These are phyloP conservation scores for Microcebus murinus DNA, from an alignment of 2,113 vertebrate species.

Conservation along the genomic window DNA sequence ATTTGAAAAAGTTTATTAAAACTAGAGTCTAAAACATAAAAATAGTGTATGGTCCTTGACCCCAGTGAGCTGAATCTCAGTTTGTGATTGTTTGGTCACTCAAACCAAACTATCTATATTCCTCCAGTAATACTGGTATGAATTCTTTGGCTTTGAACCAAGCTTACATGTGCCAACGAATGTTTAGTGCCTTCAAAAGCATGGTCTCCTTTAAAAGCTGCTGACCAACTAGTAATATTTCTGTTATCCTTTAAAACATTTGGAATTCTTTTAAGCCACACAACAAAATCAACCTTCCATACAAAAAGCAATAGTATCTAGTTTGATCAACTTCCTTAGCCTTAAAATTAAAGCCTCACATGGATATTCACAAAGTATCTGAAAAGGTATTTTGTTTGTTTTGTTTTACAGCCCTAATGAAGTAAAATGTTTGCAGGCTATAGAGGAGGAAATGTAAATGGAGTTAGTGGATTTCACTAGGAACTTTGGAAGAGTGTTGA, in stretches of 20 bases:
- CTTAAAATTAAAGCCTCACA: constrained; percentile 59
- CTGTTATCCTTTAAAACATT: neutral
- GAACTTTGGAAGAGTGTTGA: constrained; percentile 54
- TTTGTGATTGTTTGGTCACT: constrained; percentile 21
- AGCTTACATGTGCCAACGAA: neutral
- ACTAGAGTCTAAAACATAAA: neutral
- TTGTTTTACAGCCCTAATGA: constrained; percentile 56
- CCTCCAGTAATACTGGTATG: neutral
- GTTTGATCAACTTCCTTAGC: constrained; percentile 39
- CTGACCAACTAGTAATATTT: constrained; percentile 12
- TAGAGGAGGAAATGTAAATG: constrained; percentile 63
- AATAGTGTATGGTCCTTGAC: neutral
- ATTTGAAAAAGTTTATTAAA: constrained; percentile 47
- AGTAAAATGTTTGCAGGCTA: constrained; percentile 57
- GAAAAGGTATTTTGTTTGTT: constrained; percentile 60
- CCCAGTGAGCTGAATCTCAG: neutral
- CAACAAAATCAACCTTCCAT: constrained; percentile 7
- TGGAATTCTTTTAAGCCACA: constrained; percentile 24
- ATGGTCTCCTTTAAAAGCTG: constrained; percentile 5
- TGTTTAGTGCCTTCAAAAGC: constrained; percentile 47
- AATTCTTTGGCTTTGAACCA: constrained; percentile 52
- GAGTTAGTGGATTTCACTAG: constrained; percentile 67
- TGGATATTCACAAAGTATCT: constrained; percentile 48
- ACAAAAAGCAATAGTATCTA: constrained; percentile 20
- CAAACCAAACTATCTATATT: neutral